These are phyloP conservation scores for Pseudachorutes palmiensis DNA, from an alignment of 1,140 invertebrate genomes.

Conservation along the genomic window DNA sequence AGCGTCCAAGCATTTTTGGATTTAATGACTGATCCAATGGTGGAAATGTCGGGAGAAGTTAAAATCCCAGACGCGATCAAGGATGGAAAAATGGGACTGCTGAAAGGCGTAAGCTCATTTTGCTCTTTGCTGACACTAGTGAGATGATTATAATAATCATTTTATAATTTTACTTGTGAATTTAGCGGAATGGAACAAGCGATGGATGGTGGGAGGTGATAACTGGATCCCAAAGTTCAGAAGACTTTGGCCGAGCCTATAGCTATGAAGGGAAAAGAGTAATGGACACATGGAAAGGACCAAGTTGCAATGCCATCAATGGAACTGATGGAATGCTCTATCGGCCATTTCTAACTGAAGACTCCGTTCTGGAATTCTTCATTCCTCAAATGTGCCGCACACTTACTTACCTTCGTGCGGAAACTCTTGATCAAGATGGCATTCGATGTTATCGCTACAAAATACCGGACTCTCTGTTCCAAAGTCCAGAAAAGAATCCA, in stretches of 20 bases:
- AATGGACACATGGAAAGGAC: conserved; percentile 2
- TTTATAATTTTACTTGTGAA: background rate
- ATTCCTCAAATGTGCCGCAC: background rate
- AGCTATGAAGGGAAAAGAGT: background rate
- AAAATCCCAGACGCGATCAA: background rate
- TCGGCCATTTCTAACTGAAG: background rate
- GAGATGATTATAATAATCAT: too few species aligned
- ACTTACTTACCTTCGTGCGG: background rate
- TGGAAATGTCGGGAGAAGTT: conserved; percentile 1
- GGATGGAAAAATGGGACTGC: conserved; percentile 13
- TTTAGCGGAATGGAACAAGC: conserved; percentile 11
- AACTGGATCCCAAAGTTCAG: background rate
- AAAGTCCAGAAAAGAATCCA: background rate
- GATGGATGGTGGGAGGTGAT: conserved; percentile 3
- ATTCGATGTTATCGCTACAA: background rate
- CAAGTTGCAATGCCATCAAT: conserved; percentile 5
- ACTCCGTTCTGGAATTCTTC: background rate
- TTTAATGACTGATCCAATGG: conserved; percentile 13
- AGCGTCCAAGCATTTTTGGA: conserved; percentile 5
- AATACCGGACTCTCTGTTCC: background rate
- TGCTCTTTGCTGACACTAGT: too few species aligned
- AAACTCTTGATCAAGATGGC: background rate
- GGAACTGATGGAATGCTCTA: conserved; percentile 7
- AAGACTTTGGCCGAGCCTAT: background rate
- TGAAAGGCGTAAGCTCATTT: conserved; percentile 2